Evolutionary conservation across 2,797 vertebrate species (phyloP), one percentile per base, ranked within the genome.

Genomic region (Pangasius larnaudii): DNA sequence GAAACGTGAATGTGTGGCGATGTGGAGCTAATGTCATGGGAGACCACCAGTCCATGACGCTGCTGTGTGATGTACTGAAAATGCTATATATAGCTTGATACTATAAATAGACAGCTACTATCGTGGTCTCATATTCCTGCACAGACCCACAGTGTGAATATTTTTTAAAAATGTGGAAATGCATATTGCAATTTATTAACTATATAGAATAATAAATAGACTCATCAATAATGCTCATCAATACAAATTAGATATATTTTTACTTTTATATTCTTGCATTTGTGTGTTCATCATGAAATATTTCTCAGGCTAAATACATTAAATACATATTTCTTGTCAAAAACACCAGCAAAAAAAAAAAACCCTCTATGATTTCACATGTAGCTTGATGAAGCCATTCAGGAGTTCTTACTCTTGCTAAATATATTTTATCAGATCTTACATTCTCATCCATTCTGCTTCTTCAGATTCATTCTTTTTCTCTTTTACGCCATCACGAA

Each of bases 51-150:
- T 36, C 27, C 16, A 53, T 67, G 81, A 84, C 18, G 63, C 30
- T 51, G 63, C 61, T 74, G 58, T 59, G n/a, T 51, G 49, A 39
- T 39, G 71, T 49, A 65, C 53, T 77, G 59, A 77, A 89, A 42
- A 69, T 36, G 49, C 71, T 86, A 86, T 86, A 27, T 53, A 86
- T 80, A 86, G 75, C 74, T 77, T 36, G 49, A 27, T 51, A 19
- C 88, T 87, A 89, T 72, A 87, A 87, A 89, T 89, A 89, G 85
- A 22, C 72, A 42, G 11, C 27, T 71, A 84, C 59, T 56, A 88
- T 77, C 22, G 36, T 63, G 71, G 65, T 81, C 51, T 77, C 59
- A 27, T 49, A 1, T 46, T 46, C 59, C 11, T 67, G 24, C 49
- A 42, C 59, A 24, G 27, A 33, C 59, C 42, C 42, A 10, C 46